phyloP scores from a whole-genome alignment of 2,113 vertebrate genomes.

The Leucopsar rothschildi region DNA sequence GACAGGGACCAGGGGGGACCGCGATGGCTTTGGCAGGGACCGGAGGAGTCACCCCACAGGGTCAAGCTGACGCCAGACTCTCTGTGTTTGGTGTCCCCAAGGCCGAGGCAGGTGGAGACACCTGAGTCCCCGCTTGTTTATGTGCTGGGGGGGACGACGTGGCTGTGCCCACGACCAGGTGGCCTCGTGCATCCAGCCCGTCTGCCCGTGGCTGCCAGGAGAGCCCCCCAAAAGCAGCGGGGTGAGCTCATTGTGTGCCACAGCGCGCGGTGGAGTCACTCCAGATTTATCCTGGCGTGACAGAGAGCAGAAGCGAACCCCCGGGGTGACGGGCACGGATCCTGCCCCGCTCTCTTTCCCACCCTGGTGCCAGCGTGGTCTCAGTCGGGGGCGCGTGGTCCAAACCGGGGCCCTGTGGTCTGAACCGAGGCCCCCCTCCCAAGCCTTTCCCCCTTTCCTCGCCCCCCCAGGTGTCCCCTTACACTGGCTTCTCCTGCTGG shows the following conservation, averaged over 20 bases:
- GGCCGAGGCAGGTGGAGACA: not conserved
- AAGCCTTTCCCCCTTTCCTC: not conserved
- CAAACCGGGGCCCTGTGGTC: not conserved
- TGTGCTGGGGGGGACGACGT: not conserved
- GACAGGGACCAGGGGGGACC: not conserved
- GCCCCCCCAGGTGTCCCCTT: constrained; percentile 27
- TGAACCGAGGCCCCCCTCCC: not conserved
- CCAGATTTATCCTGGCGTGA: constrained; percentile 12
- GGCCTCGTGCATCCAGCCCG: not conserved
- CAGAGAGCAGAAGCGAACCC: constrained; percentile 18
- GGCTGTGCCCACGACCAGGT: not conserved
- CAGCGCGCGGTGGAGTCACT: not conserved
- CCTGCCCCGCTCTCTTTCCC: constrained; percentile 51
- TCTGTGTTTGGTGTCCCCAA: not conserved
- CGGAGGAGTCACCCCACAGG: not conserved
- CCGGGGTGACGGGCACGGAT: constrained; percentile 46
- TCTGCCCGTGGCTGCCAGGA: not conserved
- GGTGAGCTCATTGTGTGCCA: constrained; percentile 29
- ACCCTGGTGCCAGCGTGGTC: not conserved
- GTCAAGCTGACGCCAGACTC: not conserved
- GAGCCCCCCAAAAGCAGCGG: not conserved
- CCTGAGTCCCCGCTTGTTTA: not conserved
- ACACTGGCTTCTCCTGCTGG: not conserved
- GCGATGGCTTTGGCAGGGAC: not conserved
- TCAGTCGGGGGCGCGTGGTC: not conserved